Conservation (phyloP, 2,888 invertebrate species). For the Sphaerophoria taeniata region DNA sequence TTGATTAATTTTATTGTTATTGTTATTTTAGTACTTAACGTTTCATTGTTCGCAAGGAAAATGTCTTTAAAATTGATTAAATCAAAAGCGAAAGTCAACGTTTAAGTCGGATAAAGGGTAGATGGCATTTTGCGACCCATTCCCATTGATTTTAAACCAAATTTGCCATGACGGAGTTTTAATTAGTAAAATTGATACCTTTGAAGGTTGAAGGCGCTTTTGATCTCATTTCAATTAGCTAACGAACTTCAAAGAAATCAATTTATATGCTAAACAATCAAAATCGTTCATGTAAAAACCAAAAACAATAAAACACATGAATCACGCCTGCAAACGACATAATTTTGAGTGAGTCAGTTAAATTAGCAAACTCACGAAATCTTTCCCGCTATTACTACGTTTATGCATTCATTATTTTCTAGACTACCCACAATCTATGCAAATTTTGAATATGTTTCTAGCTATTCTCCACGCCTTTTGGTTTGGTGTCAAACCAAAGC, state of each 20-base stretch:
- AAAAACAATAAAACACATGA: neutral
- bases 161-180: too few relatives aligned
- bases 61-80: too few relatives aligned
- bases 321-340: neutral
- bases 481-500: neutral
- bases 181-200: too few relatives aligned
- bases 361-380: neutral
- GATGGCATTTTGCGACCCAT: too few relatives aligned
- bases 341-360: conserved; percentile 1
- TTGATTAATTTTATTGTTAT: too few relatives aligned
- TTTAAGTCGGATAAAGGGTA: too few relatives aligned
- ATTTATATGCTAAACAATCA: neutral
- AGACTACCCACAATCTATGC: conserved; percentile 8
- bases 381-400: conserved; percentile 24
- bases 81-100: too few relatives aligned
- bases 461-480: neutral
- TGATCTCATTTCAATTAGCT: too few relatives aligned
- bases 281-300: neutral
- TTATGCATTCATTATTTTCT: conserved; percentile 6
- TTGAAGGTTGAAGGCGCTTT: too few relatives aligned
- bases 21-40: too few relatives aligned
- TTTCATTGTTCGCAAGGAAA: too few relatives aligned
- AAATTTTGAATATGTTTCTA: neutral
- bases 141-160: too few relatives aligned
- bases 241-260: neutral